These are phyloP conservation scores for Nowickia ferox DNA, from an alignment of 2,888 invertebrate genomes.

Conservation along the genomic window DNA sequence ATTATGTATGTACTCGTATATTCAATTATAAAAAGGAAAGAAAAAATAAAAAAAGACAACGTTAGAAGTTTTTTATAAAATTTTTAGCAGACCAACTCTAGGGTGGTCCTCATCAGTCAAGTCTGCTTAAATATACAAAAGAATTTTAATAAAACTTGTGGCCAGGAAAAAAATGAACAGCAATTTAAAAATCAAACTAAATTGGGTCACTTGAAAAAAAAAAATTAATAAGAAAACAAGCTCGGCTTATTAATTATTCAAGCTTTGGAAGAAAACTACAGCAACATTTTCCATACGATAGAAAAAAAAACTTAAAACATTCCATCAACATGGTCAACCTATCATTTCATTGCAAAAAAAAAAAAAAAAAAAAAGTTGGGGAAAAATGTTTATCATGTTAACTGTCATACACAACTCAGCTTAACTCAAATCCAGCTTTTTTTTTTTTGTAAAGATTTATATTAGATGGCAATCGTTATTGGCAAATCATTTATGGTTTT, in stretches of 20 bases:
- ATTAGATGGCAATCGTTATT: constrained; percentile 66
- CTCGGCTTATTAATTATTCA: constrained; percentile 45
- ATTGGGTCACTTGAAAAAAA: constrained; percentile 54
- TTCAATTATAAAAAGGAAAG: constrained; percentile 65
- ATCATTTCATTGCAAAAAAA: constrained; percentile 25
- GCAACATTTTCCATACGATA: constrained; percentile 38
- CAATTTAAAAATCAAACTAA: constrained; percentile 15
- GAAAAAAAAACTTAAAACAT: constrained; percentile 29
- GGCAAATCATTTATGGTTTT: constrained; percentile 71
- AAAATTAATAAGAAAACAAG: constrained; percentile 48
- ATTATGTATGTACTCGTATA: constrained; percentile 38
- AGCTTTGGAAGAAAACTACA: constrained; percentile 10
- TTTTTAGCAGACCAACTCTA: constrained; percentile 40
- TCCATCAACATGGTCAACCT: constrained; percentile 41
- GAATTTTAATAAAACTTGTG: constrained; percentile 51
- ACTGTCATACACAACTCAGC: constrained; percentile 66
- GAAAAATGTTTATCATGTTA: constrained; percentile 63
- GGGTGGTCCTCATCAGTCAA: constrained; percentile 61
- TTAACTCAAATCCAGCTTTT: constrained; percentile 40
- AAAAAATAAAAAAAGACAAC: constrained; percentile 9
- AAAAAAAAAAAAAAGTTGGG: constrained; percentile 26
- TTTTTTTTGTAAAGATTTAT: constrained; percentile 34
- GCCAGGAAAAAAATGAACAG: neutral
- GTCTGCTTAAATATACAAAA: constrained; percentile 1
- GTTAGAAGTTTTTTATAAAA: constrained; percentile 32